Evolutionary conservation across 2,797 vertebrate genomes (phyloP).

Genomic region (Diplodus puntazzo): DNA sequence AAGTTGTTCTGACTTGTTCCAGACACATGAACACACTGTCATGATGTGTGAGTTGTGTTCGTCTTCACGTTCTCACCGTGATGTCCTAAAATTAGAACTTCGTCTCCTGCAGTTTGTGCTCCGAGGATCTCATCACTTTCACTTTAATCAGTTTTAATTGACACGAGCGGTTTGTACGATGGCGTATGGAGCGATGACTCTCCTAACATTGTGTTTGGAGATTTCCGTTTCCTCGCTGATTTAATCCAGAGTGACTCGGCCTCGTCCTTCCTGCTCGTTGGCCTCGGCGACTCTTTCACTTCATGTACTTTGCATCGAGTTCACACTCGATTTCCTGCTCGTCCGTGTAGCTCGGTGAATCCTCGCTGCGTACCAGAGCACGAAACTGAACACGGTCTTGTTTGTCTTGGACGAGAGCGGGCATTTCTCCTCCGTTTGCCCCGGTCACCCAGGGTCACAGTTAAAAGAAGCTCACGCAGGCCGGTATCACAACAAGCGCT

Average conservation of each 20-base stretch:
- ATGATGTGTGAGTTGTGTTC: conserved; percentile 1
- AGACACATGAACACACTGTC: conserved; percentile 1
- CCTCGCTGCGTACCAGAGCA: conserved; percentile 36
- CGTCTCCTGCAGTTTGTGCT: conserved; percentile 11
- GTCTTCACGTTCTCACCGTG: neutral
- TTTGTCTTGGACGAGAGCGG: conserved; percentile 12
- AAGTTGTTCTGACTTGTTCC: neutral
- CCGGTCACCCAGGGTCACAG: neutral
- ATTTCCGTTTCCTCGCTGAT: conserved; percentile 6
- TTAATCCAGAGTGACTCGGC: conserved; percentile 43
- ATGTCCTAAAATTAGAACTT: conserved; percentile 9
- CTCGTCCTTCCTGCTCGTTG: conserved; percentile 30
- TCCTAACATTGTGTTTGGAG: neutral
- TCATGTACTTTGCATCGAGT: conserved; percentile 31
- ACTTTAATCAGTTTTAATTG: conserved; percentile 23
- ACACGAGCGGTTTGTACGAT: conserved; percentile 3
- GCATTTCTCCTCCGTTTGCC: neutral
- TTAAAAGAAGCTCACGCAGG: neutral
- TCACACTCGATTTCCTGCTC: conserved; percentile 37
- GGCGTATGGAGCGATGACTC: neutral
- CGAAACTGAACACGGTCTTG: conserved; percentile 4
- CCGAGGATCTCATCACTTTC: conserved; percentile 15
- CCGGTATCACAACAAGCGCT: neutral
- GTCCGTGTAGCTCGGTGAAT: conserved; percentile 23
- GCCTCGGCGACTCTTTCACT: conserved; percentile 28